Conservation (phyloP, 2,888 invertebrate genomes). For the Tinea trinotella region DNA sequence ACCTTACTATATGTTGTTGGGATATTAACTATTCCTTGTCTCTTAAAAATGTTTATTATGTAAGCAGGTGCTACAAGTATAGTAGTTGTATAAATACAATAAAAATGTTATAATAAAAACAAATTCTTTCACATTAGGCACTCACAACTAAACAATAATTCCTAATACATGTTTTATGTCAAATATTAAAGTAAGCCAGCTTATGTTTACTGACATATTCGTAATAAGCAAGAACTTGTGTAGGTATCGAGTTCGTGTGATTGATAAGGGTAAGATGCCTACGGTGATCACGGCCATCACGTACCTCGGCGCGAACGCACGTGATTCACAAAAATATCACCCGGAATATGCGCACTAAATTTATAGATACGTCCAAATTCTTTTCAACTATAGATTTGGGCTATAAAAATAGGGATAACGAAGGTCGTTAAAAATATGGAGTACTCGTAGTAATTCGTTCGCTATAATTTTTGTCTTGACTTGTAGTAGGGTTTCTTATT, state of each 20-base stretch:
- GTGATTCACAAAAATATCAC: constrained; percentile 35
- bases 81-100: too few relatives aligned
- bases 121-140: too few relatives aligned
- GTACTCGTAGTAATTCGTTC: background rate
- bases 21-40: too few relatives aligned
- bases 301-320: constrained; percentile 30
- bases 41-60: too few relatives aligned
- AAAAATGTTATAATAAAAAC: too few relatives aligned
- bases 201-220: constrained; percentile 1
- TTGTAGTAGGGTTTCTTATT: background rate
- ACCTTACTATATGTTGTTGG: too few relatives aligned
- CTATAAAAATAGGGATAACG: background rate
- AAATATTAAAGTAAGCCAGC: background rate
- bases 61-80: too few relatives aligned
- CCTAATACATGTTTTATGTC: background rate
- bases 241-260: constrained; percentile 39
- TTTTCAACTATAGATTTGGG: constrained; percentile 12
- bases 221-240: constrained; percentile 29
- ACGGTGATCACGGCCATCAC: constrained; percentile 27
- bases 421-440: background rate
- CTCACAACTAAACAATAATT: too few relatives aligned
- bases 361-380: constrained; percentile 8
- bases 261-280: constrained; percentile 44
- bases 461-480: background rate
- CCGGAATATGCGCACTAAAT: constrained; percentile 2